These are phyloP conservation scores for Forbesichthys papilliferus DNA, from an alignment of 2,113 vertebrate species.

Conservation along the genomic window DNA sequence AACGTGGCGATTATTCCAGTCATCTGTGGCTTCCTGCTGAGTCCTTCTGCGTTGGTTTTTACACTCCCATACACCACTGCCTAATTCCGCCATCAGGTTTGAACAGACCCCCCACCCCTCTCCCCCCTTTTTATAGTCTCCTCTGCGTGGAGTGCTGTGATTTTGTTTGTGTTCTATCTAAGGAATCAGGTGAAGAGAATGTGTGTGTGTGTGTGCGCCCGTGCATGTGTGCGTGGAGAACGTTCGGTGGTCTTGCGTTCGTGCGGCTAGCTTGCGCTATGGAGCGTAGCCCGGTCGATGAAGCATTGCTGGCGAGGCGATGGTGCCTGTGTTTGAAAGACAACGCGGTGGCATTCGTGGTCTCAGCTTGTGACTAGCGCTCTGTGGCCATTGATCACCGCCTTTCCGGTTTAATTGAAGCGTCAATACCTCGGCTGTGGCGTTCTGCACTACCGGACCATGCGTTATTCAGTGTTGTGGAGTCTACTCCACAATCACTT, in stretches of 20 bases:
- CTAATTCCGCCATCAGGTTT: constrained; percentile 63
- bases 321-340: constrained; percentile 7
- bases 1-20: constrained; percentile 54
- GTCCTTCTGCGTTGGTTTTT: constrained; percentile 37
- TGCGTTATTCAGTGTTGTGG: too few relatives aligned
- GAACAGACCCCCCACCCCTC: constrained; percentile 36
- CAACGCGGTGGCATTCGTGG: constrained; percentile 1
- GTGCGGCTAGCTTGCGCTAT: constrained; percentile 24
- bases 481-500: too few relatives aligned
- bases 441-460: too few relatives aligned
- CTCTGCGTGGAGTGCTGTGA: constrained; percentile 13
- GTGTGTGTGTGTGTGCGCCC: not conserved
- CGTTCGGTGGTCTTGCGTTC: too few relatives aligned
- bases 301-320: constrained; percentile 15
- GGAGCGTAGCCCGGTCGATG: not conserved
- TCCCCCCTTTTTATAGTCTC: not conserved
- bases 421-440: too few relatives aligned
- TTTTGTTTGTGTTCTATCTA: constrained; percentile 48
- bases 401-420: too few relatives aligned
- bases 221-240: too few relatives aligned
- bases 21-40: constrained; percentile 41
- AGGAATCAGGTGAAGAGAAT: constrained; percentile 16
- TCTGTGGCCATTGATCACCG: constrained; percentile 2
- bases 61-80: constrained; percentile 6
- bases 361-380: constrained; percentile 23